Conservation (phyloP, 2,888 invertebrate species). For the Parnassius smintheus region DNA sequence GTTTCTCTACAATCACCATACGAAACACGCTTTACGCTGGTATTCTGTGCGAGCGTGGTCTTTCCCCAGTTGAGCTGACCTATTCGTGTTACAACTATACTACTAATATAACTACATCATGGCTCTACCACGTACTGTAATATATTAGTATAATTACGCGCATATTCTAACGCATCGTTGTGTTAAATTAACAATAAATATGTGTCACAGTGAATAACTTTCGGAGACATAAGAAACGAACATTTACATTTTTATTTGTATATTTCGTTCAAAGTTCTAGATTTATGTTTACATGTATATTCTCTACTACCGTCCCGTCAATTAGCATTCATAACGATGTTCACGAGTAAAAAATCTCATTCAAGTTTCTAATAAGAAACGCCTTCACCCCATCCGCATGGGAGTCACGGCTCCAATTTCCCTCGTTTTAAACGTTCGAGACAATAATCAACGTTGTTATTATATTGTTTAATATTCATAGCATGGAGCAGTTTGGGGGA, state of each 20-base stretch:
- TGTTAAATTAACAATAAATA: not conserved
- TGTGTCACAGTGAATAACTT: conserved; percentile 1
- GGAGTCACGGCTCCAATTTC: conserved; percentile 58
- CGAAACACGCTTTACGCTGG: too few relatives aligned
- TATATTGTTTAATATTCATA: conserved; percentile 58
- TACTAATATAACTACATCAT: too few relatives aligned
- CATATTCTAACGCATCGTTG: too few relatives aligned
- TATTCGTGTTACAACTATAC: too few relatives aligned
- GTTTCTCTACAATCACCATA: too few relatives aligned
- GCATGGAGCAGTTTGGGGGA: conserved; percentile 27
- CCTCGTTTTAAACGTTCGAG: conserved; percentile 59
- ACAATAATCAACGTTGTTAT: conserved; percentile 69
- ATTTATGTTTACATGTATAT: not conserved
- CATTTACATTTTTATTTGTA: not conserved
- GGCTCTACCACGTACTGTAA: too few relatives aligned
- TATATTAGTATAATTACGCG: too few relatives aligned
- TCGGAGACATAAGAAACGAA: not conserved
- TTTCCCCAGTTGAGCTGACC: too few relatives aligned
- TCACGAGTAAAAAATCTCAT: conserved; percentile 55
- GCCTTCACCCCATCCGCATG: conserved; percentile 43
- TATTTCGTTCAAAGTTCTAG: not conserved
- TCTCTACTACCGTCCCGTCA: conserved; percentile 32
- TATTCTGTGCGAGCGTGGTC: too few relatives aligned
- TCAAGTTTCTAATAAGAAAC: conserved; percentile 57
- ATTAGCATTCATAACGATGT: conserved; percentile 50